A percentile compares a stretch with the other conserved stretches of the same genome.
phyloP scores from a whole-genome alignment of 2,797 vertebrate species.

The Siniperca undulata region DNA sequence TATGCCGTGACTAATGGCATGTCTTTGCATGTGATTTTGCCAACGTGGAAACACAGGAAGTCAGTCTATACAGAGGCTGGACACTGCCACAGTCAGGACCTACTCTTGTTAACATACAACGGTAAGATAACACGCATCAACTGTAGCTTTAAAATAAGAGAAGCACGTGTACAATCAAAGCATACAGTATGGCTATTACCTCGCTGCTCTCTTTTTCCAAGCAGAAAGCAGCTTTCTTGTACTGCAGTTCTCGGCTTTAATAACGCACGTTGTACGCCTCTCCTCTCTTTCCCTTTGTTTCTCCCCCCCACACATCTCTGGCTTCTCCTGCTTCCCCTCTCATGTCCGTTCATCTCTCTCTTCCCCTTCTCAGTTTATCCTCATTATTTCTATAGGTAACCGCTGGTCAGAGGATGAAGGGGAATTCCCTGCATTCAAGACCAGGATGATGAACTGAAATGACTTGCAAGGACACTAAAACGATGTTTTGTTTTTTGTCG shows the following conservation, averaged over 20 bases:
- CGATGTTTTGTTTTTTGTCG: constrained; percentile 79
- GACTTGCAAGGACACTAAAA: constrained; percentile 85
- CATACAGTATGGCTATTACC: background rate
- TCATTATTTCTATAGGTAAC: constrained; percentile 98
- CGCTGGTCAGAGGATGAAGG: constrained; percentile 80
- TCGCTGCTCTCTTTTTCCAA: constrained; percentile 18
- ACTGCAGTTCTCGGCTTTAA: constrained; percentile 61
- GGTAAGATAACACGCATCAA: constrained; percentile 71
- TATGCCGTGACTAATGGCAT: constrained; percentile 91
- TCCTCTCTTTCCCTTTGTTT: constrained; percentile 46
- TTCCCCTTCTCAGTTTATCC: constrained; percentile 89
- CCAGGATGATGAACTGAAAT: constrained; percentile 83
- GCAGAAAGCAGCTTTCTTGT: constrained; percentile 58
- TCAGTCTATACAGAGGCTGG: constrained; percentile 96
- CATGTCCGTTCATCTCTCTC: constrained; percentile 39
- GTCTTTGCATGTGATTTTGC: constrained; percentile 91
- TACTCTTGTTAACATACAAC: constrained; percentile 95
- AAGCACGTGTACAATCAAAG: background rate
- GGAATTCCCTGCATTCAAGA: constrained; percentile 77
- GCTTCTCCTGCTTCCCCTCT: constrained; percentile 43
- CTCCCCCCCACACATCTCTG: background rate
- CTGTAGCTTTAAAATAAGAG: background rate
- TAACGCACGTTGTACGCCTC: constrained; percentile 77
- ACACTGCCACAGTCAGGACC: constrained; percentile 97
- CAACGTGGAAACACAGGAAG: constrained; percentile 86